These are phyloP conservation scores for Piaya cayana DNA, from an alignment of 2,113 vertebrate species.

Conservation along the genomic window DNA sequence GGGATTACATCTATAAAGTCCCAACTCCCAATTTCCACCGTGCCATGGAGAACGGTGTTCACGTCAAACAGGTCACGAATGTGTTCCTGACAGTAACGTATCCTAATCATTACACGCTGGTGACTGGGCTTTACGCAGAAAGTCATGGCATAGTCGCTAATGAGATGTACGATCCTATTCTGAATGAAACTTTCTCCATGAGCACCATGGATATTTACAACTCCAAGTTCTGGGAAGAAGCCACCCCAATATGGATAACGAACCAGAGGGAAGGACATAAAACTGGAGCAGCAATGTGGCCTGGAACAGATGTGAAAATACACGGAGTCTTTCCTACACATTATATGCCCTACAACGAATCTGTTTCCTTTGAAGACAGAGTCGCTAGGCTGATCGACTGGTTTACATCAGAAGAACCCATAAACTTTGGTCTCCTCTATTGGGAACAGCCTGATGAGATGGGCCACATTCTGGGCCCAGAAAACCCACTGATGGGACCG, in stretches of 20 bases:
- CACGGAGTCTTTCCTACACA: conserved; percentile 77
- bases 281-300: conserved; percentile 92
- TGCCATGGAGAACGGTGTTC: conserved; percentile 79
- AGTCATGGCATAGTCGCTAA: conserved; percentile 88
- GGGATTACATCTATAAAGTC: conserved; percentile 88
- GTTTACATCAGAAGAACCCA: conserved; percentile 81
- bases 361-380: conserved; percentile 82
- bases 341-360: conserved; percentile 85
- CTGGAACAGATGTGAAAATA: conserved; percentile 89
- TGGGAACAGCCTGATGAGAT: conserved; percentile 92
- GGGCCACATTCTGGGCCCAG: conserved; percentile 85
- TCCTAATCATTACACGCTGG: conserved; percentile 90
- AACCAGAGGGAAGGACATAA: conserved; percentile 84
- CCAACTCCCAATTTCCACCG: conserved; percentile 82
- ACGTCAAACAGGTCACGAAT: conserved; percentile 82
- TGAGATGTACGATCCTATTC: conserved; percentile 87
- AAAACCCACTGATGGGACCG: conserved; percentile 79
- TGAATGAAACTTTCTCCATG: conserved; percentile 87
- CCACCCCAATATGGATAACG: conserved; percentile 87
- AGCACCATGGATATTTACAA: conserved; percentile 79
- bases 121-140: conserved; percentile 90
- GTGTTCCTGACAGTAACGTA: conserved; percentile 89
- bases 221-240: conserved; percentile 89
- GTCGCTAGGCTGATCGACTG: conserved; percentile 83
- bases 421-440: conserved; percentile 88